These are phyloP conservation scores for Brachionus angularis DNA, from an alignment of 1,140 invertebrate genomes.

Conservation along the genomic window DNA sequence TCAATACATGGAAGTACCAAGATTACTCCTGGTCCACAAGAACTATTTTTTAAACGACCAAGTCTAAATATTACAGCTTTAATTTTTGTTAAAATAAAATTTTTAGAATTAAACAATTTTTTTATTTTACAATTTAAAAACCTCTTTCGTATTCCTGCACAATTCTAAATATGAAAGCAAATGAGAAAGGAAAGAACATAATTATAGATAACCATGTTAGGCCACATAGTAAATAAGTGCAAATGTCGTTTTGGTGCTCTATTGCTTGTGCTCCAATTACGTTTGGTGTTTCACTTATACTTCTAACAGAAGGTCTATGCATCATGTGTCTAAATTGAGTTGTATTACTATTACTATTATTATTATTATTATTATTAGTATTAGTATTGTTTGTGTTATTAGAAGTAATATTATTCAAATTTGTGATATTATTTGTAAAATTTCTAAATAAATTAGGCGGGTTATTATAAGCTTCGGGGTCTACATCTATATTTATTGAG, in stretches of 20 bases:
- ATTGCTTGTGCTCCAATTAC: constrained; percentile 16
- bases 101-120: background rate
- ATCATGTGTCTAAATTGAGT: background rate
- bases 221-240: constrained; percentile 11
- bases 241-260: constrained; percentile 7
- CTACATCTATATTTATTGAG: background rate
- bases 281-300: constrained; percentile 37
- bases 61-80: constrained; percentile 37
- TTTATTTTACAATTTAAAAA: background rate
- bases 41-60: constrained; percentile 31
- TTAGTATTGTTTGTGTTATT: background rate
- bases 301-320: constrained; percentile 33
- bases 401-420: background rate
- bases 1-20: constrained; percentile 46
- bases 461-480: background rate
- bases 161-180: constrained; percentile 23
- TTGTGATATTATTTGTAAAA: too few species aligned
- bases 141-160: constrained; percentile 39
- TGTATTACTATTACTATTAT: background rate
- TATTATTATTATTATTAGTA: background rate
- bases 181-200: constrained; percentile 34
- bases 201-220: constrained; percentile 9
- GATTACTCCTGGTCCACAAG: constrained; percentile 45
- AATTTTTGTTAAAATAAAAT: background rate
- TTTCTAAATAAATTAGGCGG: background rate